Evolutionary conservation across 1,140 invertebrate genomes (phyloP).

Genomic region (Rhagoletis zephyria): DNA sequence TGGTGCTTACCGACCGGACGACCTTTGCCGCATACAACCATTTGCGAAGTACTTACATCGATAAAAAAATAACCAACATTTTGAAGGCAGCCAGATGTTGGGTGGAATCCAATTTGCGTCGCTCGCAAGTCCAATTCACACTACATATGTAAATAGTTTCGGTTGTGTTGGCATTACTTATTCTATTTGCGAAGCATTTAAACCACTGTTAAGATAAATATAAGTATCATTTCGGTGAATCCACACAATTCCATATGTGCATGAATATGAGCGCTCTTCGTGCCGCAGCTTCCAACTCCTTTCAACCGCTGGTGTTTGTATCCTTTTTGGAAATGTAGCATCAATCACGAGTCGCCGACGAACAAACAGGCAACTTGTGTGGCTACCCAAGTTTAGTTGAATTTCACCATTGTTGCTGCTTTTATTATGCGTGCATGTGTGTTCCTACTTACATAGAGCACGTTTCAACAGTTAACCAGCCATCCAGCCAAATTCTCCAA

Average conservation of each 20-base stretch:
- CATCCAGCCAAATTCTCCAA: background rate
- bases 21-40: constrained; percentile 13
- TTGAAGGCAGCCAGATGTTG: no score
- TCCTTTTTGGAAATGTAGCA: constrained; percentile 28
- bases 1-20: background rate
- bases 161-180: constrained; percentile 27
- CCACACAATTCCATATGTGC: background rate
- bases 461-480: background rate
- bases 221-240: constrained; percentile 17
- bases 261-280: background rate
- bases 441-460: background rate
- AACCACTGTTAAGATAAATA: constrained; percentile 37
- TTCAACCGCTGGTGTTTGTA: background rate
- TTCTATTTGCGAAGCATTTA: constrained; percentile 46
- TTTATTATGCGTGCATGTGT: constrained; percentile 18
- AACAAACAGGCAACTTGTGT: constrained; percentile 25
- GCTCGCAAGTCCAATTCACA: background rate
- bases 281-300: background rate
- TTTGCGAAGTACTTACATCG: background rate
- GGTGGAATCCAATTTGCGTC: background rate
- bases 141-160: background rate
- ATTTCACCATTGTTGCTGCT: background rate
- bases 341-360: constrained; percentile 25
- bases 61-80: no score
- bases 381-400: background rate